Evolutionary conservation across 2,888 invertebrate genomes (phyloP), one percentile per base, ranked within the genome.

Genomic region (Seira sanloemensis): DNA sequence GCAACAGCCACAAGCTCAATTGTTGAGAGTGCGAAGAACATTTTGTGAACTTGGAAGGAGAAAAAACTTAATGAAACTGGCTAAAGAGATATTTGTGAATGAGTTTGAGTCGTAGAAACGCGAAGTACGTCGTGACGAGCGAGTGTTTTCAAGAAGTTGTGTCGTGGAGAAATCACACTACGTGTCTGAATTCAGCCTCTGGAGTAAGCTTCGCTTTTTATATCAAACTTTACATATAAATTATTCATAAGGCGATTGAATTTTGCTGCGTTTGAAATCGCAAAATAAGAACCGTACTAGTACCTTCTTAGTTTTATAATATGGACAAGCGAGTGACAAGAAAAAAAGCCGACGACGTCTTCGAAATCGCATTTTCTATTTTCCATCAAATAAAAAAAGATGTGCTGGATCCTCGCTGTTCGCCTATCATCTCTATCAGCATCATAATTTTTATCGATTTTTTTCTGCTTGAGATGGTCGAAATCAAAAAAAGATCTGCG

Each of bases 1-100:
- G 66, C 25, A 16, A 65, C 65, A 19, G 78, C 72, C 58, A 27
- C 72, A 50, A 79, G 27, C 27, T 72, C 79, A 46, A 79, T 16
- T n/a, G 79, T 73, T 16, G 79, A 27, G 24, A 79, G 26, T 79
- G 79, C 50, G 27, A 79, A 21, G 69, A 79, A 26, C 73, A 79
- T 73, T 67, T 67, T 67, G 67, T 25, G 23, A 21, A 65, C 12
- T 5, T 9, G 65, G 12, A 23, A 21, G 65, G 12, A 25, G 4
- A 71, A 21, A 37, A 37, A 37, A 37, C 37, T 37, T 12, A 37
- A 37, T 37, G 37, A 4, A 37, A 37, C 37, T 37, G 37, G 4
- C 37, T 37, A 4, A n/a, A n/a, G n/a, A n/a, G 18, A 58, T 16
- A 18, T 58, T 58, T 58, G 58, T 58, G 9, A 58, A 58, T 58